Base-by-base conservation (phyloP, 1,140 invertebrate genomes). In the Apis dorsata region DNA sequence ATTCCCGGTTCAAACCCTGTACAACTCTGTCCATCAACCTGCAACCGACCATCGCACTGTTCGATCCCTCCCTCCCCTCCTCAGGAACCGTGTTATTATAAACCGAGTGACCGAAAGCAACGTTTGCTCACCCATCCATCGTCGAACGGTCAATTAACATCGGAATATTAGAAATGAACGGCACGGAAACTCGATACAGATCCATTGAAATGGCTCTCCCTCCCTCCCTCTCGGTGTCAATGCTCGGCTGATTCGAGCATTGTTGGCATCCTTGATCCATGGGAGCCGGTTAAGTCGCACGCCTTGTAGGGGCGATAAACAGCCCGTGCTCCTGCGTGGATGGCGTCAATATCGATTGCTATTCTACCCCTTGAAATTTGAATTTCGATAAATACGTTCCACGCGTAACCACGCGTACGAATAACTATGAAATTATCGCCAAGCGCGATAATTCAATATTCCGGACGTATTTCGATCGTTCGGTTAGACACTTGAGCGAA, bases 291-390 rank as follows among this genome's bases (percentile, higher is more conserved):
- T 83, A 75, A 44, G 62, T 77, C 69, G 60, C 63, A 60, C 71
- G 65, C 80, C 71, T 81, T 76, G 49, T n/a, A 9, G 34, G 62
- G 51, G 74, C 71, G 60, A 69, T 44, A 28, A 4, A 44, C 34
- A 44, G 5, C 0, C 34, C 34, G 3, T 28, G 28, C 28, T 28
- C 2, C 34, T 73, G 77, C 28, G 53, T 66, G 51, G 71, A 44
- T 59, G n/a, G 71, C 82, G 70, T 76, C 81, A 76, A 88, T 85
- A 85, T 79, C 62, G 53, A 55, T 55, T 2, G 53, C 53, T 3
- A 55, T 85, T 44, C 34, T 7, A 44, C 34, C 5, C 34, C 5
- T 44, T 44, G 4, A 44, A 44, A 44, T 44, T 44, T 44, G 4
- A 44, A 44, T 44, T 7, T 44, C 34, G 34, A 44, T 44, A 44